phyloP scores from a whole-genome alignment of 2,113 vertebrate species.

The Neodontobutis hainanensis region DNA sequence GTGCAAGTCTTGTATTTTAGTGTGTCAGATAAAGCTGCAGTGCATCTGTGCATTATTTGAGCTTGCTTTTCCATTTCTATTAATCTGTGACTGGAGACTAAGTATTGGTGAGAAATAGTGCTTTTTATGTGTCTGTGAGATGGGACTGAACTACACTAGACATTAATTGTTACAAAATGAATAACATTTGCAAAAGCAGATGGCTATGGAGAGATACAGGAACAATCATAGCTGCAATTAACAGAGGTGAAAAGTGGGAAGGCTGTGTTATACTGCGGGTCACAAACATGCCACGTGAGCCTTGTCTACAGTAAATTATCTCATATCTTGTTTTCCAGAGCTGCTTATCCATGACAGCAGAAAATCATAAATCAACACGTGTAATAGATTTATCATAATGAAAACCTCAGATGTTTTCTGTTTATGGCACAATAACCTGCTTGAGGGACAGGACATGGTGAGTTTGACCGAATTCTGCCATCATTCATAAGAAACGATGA shows the following conservation, averaged over 20 bases:
- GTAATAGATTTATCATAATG: too few relatives aligned
- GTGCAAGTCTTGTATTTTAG: too few relatives aligned
- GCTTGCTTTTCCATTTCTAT: too few relatives aligned
- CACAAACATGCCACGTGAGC: neutral
- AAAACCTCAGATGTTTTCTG: neutral
- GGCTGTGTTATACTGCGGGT: neutral
- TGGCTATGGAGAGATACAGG: neutral
- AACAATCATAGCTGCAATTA: neutral
- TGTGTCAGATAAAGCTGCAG: too few relatives aligned
- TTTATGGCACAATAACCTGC: conserved; percentile 1
- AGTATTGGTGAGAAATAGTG: too few relatives aligned
- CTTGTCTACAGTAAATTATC: conserved; percentile 7
- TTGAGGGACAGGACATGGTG: neutral
- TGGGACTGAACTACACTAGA: too few relatives aligned
- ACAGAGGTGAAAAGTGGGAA: neutral
- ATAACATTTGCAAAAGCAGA: neutral
- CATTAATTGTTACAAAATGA: neutral
- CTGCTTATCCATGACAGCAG: conserved; percentile 5
- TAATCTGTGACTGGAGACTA: too few relatives aligned
- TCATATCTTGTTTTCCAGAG: conserved; percentile 3
- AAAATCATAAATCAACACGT: conserved; percentile 8
- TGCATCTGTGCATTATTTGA: too few relatives aligned
- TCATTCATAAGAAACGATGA: conserved; percentile 1
- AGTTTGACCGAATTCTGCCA: conserved; percentile 11
- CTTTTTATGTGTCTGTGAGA: too few relatives aligned